These are phyloP conservation scores for Petaurus breviceps DNA, from an alignment of 2,113 vertebrate genomes.

Conservation along the genomic window DNA sequence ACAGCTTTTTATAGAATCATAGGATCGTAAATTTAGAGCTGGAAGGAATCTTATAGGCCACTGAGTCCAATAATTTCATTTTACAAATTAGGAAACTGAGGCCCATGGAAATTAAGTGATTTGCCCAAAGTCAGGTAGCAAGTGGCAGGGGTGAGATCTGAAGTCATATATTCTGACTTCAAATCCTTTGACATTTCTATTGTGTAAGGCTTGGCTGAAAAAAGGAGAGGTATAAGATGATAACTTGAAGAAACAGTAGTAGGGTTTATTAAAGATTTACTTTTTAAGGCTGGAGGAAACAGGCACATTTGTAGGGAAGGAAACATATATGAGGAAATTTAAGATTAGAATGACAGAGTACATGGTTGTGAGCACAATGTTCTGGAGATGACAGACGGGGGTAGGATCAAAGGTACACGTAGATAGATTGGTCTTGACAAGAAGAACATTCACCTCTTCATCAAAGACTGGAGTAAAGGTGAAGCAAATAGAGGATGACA, in stretches of 20 bases:
- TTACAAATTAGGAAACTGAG: no score
- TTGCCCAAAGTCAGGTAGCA: neutral
- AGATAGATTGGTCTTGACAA: neutral
- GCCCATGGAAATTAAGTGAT: neutral
- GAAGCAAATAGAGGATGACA: neutral
- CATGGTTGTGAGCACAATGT: neutral
- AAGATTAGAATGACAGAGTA: neutral
- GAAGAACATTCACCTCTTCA: no score
- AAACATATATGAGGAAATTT: neutral
- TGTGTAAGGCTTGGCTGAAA: neutral
- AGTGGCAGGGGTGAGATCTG: neutral
- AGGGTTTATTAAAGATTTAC: neutral
- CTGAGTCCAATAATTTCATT: no score
- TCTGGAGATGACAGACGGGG: neutral
- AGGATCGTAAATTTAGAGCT: no score
- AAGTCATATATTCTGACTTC: neutral
- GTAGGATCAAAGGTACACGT: neutral
- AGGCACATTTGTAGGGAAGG: neutral
- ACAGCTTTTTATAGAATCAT: no score
- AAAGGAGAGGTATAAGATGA: neutral
- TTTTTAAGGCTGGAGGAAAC: neutral
- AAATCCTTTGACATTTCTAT: neutral
- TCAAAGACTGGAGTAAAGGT: neutral
- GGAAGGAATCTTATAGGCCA: no score
- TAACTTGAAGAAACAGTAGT: neutral